Evolutionary conservation across 2,888 invertebrate genomes (phyloP).

Genomic region (Caenorhabditis doughertyi): DNA sequence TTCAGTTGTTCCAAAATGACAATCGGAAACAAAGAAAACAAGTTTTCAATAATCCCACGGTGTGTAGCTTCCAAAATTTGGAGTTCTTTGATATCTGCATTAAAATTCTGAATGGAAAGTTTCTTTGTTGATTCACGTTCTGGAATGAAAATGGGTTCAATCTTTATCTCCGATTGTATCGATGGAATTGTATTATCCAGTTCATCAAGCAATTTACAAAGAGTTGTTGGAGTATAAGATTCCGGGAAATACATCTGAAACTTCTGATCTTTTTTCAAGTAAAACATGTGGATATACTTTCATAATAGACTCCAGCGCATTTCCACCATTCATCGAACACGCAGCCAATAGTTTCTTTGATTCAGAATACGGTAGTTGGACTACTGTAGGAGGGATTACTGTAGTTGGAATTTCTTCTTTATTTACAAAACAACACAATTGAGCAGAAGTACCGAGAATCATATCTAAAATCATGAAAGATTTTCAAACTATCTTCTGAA

Average conservation of each 20-base stretch:
- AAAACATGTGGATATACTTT: conserved; percentile 10
- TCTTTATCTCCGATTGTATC: conserved; percentile 4
- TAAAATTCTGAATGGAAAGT: not conserved
- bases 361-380: conserved; percentile 56
- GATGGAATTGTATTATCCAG: conserved; percentile 17
- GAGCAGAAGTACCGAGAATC: conserved; percentile 68
- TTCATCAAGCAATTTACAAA: conserved; percentile 20
- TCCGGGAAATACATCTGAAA: conserved; percentile 24
- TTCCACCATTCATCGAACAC: conserved; percentile 70
- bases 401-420: not conserved
- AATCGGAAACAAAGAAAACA: conserved; percentile 56
- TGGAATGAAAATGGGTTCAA: conserved; percentile 54
- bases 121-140: conserved; percentile 47
- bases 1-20: conserved; percentile 9
- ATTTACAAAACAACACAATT: conserved; percentile 55
- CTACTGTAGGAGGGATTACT: conserved; percentile 52
- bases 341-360: conserved; percentile 48
- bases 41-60: conserved; percentile 59
- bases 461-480: conserved; percentile 51
- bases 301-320: conserved; percentile 61
- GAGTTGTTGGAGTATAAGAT: not conserved
- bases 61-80: conserved; percentile 59
- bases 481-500: not conserved
- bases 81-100: conserved; percentile 10
- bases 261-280: not conserved